Evolutionary conservation across 2,113 vertebrate genomes (phyloP).

Genomic region (Petaurus breviceps): DNA sequence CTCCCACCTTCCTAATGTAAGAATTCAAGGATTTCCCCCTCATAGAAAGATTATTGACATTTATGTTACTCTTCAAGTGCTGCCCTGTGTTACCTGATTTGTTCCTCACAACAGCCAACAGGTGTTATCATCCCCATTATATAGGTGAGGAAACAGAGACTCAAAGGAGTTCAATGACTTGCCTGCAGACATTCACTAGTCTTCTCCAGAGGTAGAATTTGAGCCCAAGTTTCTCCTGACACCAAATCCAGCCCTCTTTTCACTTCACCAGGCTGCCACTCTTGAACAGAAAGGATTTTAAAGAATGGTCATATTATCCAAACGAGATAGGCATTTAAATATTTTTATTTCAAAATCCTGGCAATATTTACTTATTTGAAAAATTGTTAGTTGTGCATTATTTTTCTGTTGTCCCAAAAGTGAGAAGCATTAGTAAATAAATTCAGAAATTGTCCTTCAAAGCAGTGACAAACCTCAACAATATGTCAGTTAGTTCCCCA

Average conservation of each 20-base stretch:
- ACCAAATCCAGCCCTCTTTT: neutral
- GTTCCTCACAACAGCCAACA: neutral
- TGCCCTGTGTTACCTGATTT: neutral
- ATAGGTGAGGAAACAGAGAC: neutral
- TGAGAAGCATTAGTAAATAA: neutral
- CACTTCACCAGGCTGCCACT: neutral
- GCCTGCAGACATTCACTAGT: neutral
- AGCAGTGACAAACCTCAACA: neutral
- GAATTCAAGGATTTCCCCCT: neutral
- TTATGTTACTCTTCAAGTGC: neutral
- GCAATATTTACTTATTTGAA: neutral
- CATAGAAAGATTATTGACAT: neutral
- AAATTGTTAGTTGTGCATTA: neutral
- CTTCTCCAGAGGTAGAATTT: neutral
- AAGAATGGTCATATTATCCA: slow-evolving; percentile 17
- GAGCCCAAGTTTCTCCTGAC: neutral
- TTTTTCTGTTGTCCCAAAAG: neutral
- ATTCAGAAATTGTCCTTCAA: neutral
- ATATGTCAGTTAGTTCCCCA: neutral
- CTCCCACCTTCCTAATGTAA: neutral
- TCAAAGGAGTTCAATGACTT: neutral
- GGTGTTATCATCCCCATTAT: no score
- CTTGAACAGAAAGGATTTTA: neutral
- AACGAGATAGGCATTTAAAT: neutral
- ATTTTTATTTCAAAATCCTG: neutral